These are phyloP conservation scores for Catagonus wagneri DNA, from an alignment of 2,113 vertebrate species.

Conservation along the genomic window DNA sequence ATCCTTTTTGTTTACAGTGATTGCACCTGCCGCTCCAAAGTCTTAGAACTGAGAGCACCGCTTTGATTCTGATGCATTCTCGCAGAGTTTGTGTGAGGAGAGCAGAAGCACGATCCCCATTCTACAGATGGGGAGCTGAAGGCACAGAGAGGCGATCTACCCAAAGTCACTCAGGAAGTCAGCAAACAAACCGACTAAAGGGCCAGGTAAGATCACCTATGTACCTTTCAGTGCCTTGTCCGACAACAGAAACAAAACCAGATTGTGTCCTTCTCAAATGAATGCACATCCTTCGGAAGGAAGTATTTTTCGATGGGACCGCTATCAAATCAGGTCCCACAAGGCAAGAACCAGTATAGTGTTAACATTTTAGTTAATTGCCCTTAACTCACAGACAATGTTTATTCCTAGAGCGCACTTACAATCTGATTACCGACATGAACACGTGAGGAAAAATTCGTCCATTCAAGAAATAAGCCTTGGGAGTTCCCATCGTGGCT, in stretches of 20 bases:
- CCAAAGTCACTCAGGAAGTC: slow-evolving; percentile 20
- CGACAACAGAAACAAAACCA: not conserved
- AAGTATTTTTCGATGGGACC: not conserved
- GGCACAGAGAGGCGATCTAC: slow-evolving; percentile 43
- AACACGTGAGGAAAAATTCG: slow-evolving; percentile 42
- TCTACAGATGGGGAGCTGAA: slow-evolving; percentile 25
- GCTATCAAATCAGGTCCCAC: slow-evolving; percentile 57
- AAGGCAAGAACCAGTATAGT: slow-evolving; percentile 40
- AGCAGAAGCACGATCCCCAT: not conserved
- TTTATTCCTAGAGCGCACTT: slow-evolving; percentile 51
- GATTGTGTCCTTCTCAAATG: not conserved
- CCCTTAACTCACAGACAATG: slow-evolving; percentile 59
- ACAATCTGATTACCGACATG: slow-evolving; percentile 36
- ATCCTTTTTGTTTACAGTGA: not conserved
- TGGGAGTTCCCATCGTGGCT: not conserved
- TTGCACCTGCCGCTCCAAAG: not conserved
- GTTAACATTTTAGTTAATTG: slow-evolving; percentile 65
- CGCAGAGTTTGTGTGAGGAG: slow-evolving; percentile 5
- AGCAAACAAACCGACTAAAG: slow-evolving; percentile 32
- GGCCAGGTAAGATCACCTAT: not conserved
- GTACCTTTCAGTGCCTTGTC: not conserved
- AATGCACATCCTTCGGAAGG: not conserved
- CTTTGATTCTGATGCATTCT: slow-evolving; percentile 40
- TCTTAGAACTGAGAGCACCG: not conserved
- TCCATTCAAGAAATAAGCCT: slow-evolving; percentile 43